phyloP scores from a whole-genome alignment of 2,113 vertebrate genomes.

The Camelus dromedarius region DNA sequence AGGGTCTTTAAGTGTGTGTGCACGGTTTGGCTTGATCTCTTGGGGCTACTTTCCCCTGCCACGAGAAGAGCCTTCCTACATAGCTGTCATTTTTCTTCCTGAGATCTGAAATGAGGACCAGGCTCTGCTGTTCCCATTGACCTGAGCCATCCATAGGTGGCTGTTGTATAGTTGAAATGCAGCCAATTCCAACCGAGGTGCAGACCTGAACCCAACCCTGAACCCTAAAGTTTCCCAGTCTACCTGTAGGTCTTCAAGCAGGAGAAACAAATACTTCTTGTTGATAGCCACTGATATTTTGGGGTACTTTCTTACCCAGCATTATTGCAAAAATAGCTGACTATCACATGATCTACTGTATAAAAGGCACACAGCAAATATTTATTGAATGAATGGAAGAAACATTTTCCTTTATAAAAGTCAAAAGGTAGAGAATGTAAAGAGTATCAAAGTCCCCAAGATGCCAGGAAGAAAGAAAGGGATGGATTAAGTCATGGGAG shows the following conservation, averaged over 20 bases:
- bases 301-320: neutral
- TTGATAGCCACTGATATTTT: neutral
- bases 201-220: neutral
- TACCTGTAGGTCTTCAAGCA: neutral
- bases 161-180: too few relatives aligned
- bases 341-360: neutral
- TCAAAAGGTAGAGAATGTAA: neutral
- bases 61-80: neutral
- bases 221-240: neutral
- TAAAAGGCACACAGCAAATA: neutral
- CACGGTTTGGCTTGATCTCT: neutral
- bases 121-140: too few relatives aligned
- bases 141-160: too few relatives aligned
- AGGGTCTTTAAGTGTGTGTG: neutral
- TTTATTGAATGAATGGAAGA: neutral
- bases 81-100: neutral
- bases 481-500: neutral
- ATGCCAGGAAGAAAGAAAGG: neutral
- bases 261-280: neutral
- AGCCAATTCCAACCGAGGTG: too few relatives aligned
- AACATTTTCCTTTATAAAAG: constrained; percentile 9
- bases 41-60: neutral
- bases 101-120: neutral
- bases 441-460: neutral
- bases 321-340: neutral